Conservation (phyloP, 1,140 invertebrate species). For the Homalodisca vitripennis region DNA sequence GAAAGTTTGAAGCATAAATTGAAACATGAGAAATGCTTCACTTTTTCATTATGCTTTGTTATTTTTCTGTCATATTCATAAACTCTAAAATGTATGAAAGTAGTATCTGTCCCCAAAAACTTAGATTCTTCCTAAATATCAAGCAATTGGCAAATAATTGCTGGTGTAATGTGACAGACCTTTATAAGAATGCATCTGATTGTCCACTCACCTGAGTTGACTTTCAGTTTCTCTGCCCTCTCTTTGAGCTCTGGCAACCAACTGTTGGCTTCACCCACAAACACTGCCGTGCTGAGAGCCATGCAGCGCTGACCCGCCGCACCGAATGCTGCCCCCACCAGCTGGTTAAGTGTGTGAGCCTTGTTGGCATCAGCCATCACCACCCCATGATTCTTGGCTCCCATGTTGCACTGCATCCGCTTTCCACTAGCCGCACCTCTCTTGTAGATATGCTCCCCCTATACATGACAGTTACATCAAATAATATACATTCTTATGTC, state of each 20-base stretch:
- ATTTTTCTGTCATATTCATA: too few relatives aligned
- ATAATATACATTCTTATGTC: too few relatives aligned
- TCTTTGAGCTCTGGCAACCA: conserved; percentile 95
- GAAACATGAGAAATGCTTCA: too few relatives aligned
- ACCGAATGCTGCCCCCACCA: conserved; percentile 96
- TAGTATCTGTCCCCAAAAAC: too few relatives aligned
- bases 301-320: conserved; percentile 95
- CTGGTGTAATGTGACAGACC: too few relatives aligned
- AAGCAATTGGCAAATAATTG: too few relatives aligned
- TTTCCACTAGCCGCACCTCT: conserved; percentile 88
- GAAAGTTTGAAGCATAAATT: too few relatives aligned
- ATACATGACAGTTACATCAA: conserved; percentile 36
- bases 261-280: conserved; percentile 90
- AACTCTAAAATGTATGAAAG: too few relatives aligned
- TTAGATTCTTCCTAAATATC: too few relatives aligned
- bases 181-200: too few relatives aligned
- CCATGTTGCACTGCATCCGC: conserved; percentile 97
- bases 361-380: conserved; percentile 98
- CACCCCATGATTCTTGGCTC: conserved; percentile 98
- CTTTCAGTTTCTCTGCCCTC: conserved; percentile 85
- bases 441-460: conserved; percentile 96
- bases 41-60: too few relatives aligned
- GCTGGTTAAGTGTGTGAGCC: conserved; percentile 90
- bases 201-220: conserved; percentile 77
- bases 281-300: conserved; percentile 96